A percentile compares a stretch with the other conserved stretches of the same genome.
phyloP scores from a whole-genome alignment of 35 echinoderm and acorn worm species.

The Apostichopus parvimensis region DNA sequence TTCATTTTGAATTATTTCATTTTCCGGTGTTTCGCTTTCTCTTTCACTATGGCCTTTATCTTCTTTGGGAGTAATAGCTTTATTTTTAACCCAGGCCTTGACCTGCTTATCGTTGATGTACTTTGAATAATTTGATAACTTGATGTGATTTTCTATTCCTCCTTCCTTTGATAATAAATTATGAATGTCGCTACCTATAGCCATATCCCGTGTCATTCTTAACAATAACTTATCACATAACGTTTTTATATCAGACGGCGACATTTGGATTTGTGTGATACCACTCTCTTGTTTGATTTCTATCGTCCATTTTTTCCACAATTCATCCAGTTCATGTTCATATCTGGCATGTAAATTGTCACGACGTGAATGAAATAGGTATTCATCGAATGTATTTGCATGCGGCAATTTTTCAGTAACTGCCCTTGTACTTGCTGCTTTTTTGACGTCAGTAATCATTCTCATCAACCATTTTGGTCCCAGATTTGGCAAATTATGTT shows the following conservation, averaged over 20 bases:
- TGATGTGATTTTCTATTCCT: constrained; percentile 11
- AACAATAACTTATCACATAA: constrained; percentile 3
- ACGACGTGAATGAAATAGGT: background rate
- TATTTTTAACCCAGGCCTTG: background rate
- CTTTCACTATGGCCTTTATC: background rate
- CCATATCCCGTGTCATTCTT: constrained; percentile 5
- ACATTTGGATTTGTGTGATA: too few species aligned
- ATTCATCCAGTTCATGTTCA: too few species aligned
- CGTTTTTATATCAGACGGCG: background rate
- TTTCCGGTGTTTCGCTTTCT: background rate
- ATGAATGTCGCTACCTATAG: constrained; percentile 13
- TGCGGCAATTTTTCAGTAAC: too few species aligned
- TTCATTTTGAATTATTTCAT: background rate
- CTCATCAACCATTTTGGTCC: background rate
- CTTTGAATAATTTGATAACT: background rate
- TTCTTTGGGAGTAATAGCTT: too few species aligned
- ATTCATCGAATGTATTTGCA: background rate
- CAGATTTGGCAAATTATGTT: constrained; percentile 5
- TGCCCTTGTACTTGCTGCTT: background rate
- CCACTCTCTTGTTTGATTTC: too few species aligned
- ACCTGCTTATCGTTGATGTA: constrained; percentile 10
- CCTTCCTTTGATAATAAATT: constrained; percentile 5
- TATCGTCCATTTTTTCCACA: too few species aligned
- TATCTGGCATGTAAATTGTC: too few species aligned
- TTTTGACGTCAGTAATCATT: background rate